A percentile compares a stretch with the other conserved stretches of the same genome.
Evolutionary conservation across 2,888 invertebrate genomes (phyloP).

Genomic region (Dicranocentrus wangi): DNA sequence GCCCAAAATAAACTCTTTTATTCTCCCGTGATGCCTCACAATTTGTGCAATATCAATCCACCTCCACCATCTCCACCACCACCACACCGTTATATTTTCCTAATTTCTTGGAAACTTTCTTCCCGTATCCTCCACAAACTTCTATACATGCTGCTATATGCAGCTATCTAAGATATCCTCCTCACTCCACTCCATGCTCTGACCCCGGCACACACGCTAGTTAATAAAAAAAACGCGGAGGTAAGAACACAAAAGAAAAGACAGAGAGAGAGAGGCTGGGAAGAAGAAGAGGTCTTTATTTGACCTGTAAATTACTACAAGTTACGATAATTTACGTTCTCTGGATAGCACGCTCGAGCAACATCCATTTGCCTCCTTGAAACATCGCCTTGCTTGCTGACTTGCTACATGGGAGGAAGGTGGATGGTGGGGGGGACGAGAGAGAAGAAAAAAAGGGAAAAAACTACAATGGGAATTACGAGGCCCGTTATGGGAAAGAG

Average conservation of each 20-base stretch:
- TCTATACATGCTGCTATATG: neutral
- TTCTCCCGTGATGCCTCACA: too few species aligned
- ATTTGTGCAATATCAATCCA: too few species aligned
- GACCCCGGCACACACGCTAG: too few species aligned
- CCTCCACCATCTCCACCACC: too few species aligned
- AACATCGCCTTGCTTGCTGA: slow-evolving; percentile 42
- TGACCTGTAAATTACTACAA: slow-evolving; percentile 64
- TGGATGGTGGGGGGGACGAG: too few species aligned
- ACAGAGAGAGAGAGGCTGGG: neutral
- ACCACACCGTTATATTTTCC: slow-evolving; percentile 47
- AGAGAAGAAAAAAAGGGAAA: slow-evolving; percentile 1
- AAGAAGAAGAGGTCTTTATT: slow-evolving; percentile 51
- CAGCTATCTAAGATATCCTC: neutral
- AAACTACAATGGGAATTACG: slow-evolving; percentile 42
- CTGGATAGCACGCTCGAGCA: slow-evolving; percentile 44
- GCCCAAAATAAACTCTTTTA: too few species aligned
- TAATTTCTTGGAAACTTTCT: slow-evolving; percentile 27
- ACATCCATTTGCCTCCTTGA: slow-evolving; percentile 37
- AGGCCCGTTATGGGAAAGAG: slow-evolving; percentile 36
- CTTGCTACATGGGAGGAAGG: slow-evolving; percentile 19
- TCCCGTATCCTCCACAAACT: neutral
- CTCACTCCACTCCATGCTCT: slow-evolving; percentile 4
- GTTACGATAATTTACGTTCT: slow-evolving; percentile 57
- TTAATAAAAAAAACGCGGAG: slow-evolving; percentile 7
- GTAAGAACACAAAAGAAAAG: neutral